Percentiles rank a stretch among this genome's conserved stretches.
phyloP scores from a whole-genome alignment of 2,113 vertebrate species.

The Equus quagga region DNA sequence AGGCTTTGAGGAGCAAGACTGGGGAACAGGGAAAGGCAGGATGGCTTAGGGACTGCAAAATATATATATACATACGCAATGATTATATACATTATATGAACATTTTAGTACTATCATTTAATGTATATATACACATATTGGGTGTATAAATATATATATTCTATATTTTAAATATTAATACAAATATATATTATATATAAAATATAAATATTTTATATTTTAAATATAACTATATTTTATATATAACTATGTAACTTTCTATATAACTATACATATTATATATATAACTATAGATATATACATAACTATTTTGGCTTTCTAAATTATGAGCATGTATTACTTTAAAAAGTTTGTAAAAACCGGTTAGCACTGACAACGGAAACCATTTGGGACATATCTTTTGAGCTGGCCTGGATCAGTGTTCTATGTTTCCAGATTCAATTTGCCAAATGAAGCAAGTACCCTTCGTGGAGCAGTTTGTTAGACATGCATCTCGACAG shows the following conservation, averaged over 20 bases:
- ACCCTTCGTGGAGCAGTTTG: conserved; percentile 58
- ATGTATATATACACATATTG: no score
- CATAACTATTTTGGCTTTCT: not conserved
- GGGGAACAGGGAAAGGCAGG: not conserved
- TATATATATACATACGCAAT: not conserved
- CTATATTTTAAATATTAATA: no score
- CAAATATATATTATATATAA: no score
- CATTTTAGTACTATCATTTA: not conserved
- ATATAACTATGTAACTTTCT: no score
- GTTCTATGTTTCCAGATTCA: conserved; percentile 44
- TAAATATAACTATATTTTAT: no score
- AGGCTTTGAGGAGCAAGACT: not conserved
- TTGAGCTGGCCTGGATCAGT: conserved; percentile 35
- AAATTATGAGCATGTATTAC: not conserved
- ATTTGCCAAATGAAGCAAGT: conserved; percentile 66
- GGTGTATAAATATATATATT: no score
- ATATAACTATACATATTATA: not conserved
- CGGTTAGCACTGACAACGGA: conserved; percentile 74
- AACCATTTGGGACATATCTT: conserved; percentile 64
- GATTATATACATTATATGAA: not conserved
- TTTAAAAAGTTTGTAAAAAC: not conserved
- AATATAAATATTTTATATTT: no score
- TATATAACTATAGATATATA: not conserved
- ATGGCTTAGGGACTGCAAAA: fast-evolving
- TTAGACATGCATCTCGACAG: conserved; percentile 65